Conservation (phyloP, 37 sponge, comb jelly and placozoan species). For the Haliclona indistincta region DNA sequence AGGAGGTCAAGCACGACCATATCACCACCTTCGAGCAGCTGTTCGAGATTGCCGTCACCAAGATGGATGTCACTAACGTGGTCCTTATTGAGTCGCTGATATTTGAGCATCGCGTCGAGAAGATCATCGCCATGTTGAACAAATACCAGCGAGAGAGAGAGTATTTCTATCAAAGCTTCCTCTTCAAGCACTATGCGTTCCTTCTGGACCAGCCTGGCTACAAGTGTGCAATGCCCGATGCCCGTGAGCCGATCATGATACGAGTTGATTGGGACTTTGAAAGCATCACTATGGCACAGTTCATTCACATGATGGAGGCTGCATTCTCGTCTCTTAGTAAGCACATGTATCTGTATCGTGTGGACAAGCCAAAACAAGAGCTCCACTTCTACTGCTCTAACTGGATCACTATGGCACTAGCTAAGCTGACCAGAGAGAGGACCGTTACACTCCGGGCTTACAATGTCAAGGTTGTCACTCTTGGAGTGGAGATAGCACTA, state of each 20-base stretch:
- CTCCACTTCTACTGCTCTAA: too few relatives aligned
- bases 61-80: neutral
- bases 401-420: too few relatives aligned
- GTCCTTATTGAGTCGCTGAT: neutral
- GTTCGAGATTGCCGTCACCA: neutral
- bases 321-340: neutral
- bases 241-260: neutral
- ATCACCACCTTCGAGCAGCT: neutral
- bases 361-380: too few relatives aligned
- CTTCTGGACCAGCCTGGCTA: neutral
- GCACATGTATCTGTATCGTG: neutral
- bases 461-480: too few relatives aligned
- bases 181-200: too few relatives aligned
- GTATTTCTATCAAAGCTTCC: too few relatives aligned
- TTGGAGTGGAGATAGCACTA: too few relatives aligned
- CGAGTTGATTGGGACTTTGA: neutral
- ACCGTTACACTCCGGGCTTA: too few relatives aligned
- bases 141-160: neutral
- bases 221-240: neutral
- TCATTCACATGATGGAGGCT: neutral
- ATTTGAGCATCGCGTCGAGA: neutral
- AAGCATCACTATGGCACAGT: neutral
- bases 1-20: neutral
- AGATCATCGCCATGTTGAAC: neutral
- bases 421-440: too few relatives aligned